phyloP scores from a whole-genome alignment of 2,888 invertebrate genomes.

The Orchestes rusci region DNA sequence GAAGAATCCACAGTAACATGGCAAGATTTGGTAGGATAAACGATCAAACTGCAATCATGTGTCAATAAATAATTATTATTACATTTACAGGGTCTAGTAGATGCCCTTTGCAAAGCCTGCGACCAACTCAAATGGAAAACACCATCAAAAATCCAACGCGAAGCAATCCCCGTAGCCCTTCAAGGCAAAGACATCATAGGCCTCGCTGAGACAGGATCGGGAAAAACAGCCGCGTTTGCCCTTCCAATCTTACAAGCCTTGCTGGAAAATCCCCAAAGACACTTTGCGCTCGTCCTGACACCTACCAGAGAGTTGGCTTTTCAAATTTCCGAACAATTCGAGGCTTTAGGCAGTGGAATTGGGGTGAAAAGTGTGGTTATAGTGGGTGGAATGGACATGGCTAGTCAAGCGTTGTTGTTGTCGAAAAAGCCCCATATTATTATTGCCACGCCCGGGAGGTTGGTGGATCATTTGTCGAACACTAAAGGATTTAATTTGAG shows the following conservation, averaged over 20 bases:
- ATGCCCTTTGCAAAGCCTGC: conserved; percentile 86
- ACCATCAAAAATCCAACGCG: conserved; percentile 92
- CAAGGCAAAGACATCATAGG: conserved; percentile 67
- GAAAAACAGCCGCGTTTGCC: conserved; percentile 97
- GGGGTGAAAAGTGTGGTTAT: conserved; percentile 94
- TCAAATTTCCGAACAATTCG: conserved; percentile 98
- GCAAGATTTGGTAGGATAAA: conserved; percentile 53
- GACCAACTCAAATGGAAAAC: conserved; percentile 86
- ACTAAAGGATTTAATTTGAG: conserved; percentile 87
- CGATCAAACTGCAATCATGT: neutral
- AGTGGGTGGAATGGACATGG: conserved; percentile 99
- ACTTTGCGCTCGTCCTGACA: conserved; percentile 88
- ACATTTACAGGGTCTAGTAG: conserved; percentile 71
- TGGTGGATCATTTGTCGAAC: conserved; percentile 95
- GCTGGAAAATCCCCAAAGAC: conserved; percentile 84
- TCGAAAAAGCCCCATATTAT: conserved; percentile 96
- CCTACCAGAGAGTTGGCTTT: conserved; percentile 97
- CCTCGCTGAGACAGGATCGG: conserved; percentile 80
- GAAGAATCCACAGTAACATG: conserved; percentile 44
- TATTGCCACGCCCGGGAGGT: conserved; percentile 92
- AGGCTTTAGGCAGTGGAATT: conserved; percentile 84
- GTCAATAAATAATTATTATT: neutral
- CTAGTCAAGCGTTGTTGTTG: conserved; percentile 81
- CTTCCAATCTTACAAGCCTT: conserved; percentile 90
- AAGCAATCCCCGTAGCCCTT: conserved; percentile 87